phyloP scores from a whole-genome alignment of 2,113 vertebrate species.

The Cephalopholis sonnerati region DNA sequence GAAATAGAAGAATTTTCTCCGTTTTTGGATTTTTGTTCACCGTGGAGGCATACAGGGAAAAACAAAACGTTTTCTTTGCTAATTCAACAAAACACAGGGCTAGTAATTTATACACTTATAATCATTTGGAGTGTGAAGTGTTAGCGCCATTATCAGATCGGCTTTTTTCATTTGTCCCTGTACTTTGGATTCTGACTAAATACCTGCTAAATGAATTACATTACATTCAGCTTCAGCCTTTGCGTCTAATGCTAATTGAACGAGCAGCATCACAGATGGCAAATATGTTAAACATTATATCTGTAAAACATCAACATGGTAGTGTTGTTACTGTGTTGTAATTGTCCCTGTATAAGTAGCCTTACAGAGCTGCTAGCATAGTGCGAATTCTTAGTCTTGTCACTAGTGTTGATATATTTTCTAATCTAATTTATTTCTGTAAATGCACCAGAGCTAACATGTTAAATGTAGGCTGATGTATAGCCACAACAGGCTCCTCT shows the following conservation, averaged over 20 bases:
- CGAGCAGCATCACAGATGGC: not conserved
- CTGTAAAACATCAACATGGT: not conserved
- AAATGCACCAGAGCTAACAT: not conserved
- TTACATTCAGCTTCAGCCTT: too few relatives aligned
- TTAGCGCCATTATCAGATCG: too few relatives aligned
- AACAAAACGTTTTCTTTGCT: too few relatives aligned
- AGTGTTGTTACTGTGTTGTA: too few relatives aligned
- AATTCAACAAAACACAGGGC: too few relatives aligned
- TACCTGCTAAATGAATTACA: not conserved
- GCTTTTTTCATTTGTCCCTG: too few relatives aligned
- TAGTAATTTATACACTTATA: too few relatives aligned
- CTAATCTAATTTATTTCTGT: not conserved
- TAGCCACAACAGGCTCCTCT: not conserved
- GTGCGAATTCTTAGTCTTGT: not conserved
- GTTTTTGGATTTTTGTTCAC: too few relatives aligned
- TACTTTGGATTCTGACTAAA: not conserved
- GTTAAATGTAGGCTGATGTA: not conserved
- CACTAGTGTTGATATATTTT: not conserved
- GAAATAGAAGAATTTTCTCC: too few relatives aligned
- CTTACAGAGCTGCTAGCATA: not conserved
- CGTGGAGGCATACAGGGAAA: too few relatives aligned
- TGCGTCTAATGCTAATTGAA: too few relatives aligned
- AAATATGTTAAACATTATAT: not conserved
- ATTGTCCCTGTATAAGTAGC: not conserved
- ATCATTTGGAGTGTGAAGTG: too few relatives aligned